Conservation (phyloP, 2,888 invertebrate species). For the Phlogophora meticulosa region DNA sequence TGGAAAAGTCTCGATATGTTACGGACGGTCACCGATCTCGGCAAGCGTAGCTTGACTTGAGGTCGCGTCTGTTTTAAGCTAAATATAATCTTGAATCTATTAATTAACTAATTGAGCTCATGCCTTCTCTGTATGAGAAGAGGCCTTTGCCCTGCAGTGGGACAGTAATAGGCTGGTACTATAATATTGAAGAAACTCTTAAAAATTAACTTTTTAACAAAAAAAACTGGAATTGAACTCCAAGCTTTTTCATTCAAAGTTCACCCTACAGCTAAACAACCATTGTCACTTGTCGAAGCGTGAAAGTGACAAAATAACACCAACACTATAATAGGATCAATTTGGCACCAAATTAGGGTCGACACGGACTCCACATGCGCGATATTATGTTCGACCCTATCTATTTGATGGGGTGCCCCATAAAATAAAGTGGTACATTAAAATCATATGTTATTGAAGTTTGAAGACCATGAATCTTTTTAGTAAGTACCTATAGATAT, state of each 20-base stretch:
- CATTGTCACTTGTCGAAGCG: constrained; percentile 18
- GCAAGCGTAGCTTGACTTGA: too few relatives aligned
- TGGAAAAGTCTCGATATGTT: too few relatives aligned
- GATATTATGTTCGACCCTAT: constrained; percentile 9
- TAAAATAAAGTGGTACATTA: constrained; percentile 52
- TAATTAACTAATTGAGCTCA: too few relatives aligned
- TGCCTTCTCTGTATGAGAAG: too few relatives aligned
- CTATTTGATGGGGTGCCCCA: constrained; percentile 21
- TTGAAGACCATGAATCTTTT: neutral
- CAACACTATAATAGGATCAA: constrained; percentile 65
- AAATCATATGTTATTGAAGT: constrained; percentile 53
- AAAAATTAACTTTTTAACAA: too few relatives aligned
- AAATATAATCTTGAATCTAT: too few relatives aligned
- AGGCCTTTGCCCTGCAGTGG: too few relatives aligned
- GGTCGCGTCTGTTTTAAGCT: too few relatives aligned
- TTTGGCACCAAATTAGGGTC: constrained; percentile 53
- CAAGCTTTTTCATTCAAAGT: neutral
- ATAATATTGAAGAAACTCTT: too few relatives aligned
- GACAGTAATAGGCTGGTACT: too few relatives aligned
- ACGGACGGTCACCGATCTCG: too few relatives aligned
- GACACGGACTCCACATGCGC: constrained; percentile 50
- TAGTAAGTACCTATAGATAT: too few relatives aligned
- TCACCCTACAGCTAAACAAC: neutral
- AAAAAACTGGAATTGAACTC: neutral
- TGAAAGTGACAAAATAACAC: constrained; percentile 47